Conservation (phyloP, 2,888 invertebrate species). For the Tinea pellionella region DNA sequence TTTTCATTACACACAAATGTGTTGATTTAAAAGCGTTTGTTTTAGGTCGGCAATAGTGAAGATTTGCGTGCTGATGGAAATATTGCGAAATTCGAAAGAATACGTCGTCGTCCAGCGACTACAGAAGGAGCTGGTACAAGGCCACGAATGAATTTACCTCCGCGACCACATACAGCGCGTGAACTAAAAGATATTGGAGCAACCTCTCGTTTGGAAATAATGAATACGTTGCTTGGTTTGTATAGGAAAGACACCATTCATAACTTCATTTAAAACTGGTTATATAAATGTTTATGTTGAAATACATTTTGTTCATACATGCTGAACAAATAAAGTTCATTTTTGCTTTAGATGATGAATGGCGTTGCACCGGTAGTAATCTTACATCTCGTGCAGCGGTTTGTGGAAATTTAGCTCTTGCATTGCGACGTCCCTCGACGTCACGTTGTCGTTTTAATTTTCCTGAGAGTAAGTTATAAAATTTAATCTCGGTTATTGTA, state of each 20-base stretch:
- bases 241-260: not conserved
- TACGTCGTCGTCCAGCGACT: constrained; percentile 42
- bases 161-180: constrained; percentile 42
- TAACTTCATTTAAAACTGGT: not conserved
- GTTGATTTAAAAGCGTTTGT: not conserved
- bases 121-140: constrained; percentile 43
- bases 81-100: not conserved
- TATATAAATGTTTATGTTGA: no score
- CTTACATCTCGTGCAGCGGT: constrained; percentile 55
- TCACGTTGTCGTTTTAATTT: constrained; percentile 17
- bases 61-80: not conserved
- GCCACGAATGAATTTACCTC: constrained; percentile 31
- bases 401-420: constrained; percentile 56
- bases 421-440: constrained; percentile 35
- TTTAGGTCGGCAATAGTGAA: not conserved
- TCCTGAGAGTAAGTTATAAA: constrained; percentile 11
- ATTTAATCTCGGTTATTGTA: no score
- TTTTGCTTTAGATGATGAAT: constrained; percentile 42
- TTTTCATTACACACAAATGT: not conserved
- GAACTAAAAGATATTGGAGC: constrained; percentile 15
- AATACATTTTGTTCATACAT: no score
- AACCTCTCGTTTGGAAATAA: constrained; percentile 41
- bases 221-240: constrained; percentile 32
- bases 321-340: not conserved
- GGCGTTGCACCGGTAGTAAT: constrained; percentile 52